Evolutionary conservation across 2,113 vertebrate genomes (phyloP), one percentile per base, ranked within the genome.

Genomic region (Dolichallabes microphthalmus): DNA sequence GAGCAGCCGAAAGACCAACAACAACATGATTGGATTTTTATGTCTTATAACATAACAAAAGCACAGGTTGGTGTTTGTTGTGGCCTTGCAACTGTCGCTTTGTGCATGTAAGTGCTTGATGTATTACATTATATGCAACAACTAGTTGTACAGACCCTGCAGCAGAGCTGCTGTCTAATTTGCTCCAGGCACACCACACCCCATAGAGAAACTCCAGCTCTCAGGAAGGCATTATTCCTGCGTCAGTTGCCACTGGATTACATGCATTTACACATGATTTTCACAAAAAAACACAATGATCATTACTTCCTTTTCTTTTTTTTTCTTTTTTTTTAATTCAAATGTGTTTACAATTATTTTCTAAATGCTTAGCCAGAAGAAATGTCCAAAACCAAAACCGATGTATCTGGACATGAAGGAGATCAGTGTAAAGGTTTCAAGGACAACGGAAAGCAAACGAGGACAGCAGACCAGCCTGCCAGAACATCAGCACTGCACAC

Each of bases 151-250:
- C 63, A 81, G 50, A 50, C 77, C 85, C 85, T 58, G 85, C 39
- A 86, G 39, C 58, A n/a, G 53, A 60, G 68, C 69, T 53, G 63
- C 55, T 80, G 10, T 68, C 6, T 19, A 66, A 79, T 55, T 9
- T 58, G 83, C 64, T 73, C 63, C 86, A 71, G 53, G 30, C 69
- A 87, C 66, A 90, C 86, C 86, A 83, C 79, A 75, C 80, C 64
- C 91, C 90, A 85, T 10, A 27, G 85, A 92, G 87, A 87, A 30
- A 64, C 53, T 35, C 64, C 79, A 84, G 60, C 86, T 88, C 80
- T 88, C 85, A 77, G 57, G 79, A 76, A 68, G 11, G 64, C 64
- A 87, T 88, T 92, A 93, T 94, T 94, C 91, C 86, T 93, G 52
- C 52, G 22, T 85, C 83, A 83, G 82, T 30, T 87, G 75, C 88